Base-by-base conservation (phyloP, 1,140 invertebrate genomes). In the Tigriopus japonicus region DNA sequence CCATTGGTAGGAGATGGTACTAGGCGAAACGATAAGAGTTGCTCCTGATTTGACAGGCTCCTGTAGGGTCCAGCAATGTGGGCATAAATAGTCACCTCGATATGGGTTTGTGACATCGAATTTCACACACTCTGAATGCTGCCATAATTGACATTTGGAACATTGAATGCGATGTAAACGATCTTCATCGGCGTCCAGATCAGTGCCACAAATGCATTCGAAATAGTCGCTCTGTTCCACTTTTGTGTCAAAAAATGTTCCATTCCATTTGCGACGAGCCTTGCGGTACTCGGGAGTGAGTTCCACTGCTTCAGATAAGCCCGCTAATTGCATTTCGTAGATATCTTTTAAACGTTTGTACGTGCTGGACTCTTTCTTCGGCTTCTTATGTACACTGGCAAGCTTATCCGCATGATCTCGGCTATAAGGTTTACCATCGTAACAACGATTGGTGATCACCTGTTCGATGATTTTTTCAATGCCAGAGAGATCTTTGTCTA, bases 1-100 rank as follows among this genome's bases (percentile, higher is more conserved):
- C 85, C 85, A 87, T 69, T 87, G 85, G 62, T 77, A 71, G 59
- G 75, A 74, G 21, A 87, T 83, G 41, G 79, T 74, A 10, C 66
- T 65, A 19, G 85, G 85, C 0, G 82, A 76, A n/a, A 87, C 78
- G 63, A 87, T 86, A 35, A 87, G 71, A 3, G 85, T 87, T 5
- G 80, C 77, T 40, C 73, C 71, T 0, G 79, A 78, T 42, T 72
- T 67, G 0, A 84, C 65, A 21, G 70, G 70, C 52, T 70, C 62
- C 71, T 75, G 66, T 41, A 73, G 66, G 10, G 72, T 71, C 74
- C 77, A 80, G 68, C 82, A 84, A 64, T 81, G 77, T 1, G 81
- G 80, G 70, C 82, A 84, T 40, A 71, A 68, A 65, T 80, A 81
- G 6, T 56, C 67, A 40, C 64, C 72, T 43, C 65, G 65, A 42